A percentile compares a stretch with the other conserved stretches of the same genome.
Conservation (phyloP, 1,140 invertebrate species). For the Meloidogyne hapla region DNA sequence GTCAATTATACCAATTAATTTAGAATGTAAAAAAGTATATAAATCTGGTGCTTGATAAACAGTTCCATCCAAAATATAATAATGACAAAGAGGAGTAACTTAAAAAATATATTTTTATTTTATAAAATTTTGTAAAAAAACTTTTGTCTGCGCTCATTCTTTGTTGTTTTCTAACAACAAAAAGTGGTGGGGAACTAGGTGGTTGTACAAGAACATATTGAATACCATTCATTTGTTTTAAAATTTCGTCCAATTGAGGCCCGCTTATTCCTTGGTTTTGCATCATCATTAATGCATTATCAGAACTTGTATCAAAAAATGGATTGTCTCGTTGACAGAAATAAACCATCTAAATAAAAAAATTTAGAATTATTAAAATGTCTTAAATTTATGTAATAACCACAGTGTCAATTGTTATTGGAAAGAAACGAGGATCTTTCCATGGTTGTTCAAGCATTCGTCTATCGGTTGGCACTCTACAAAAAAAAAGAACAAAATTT, state of each 20-base stretch:
- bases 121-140: background rate
- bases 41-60: conserved; percentile 96
- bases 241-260: conserved; percentile 58
- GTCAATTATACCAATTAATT: conserved; percentile 73
- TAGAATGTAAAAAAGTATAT: conserved; percentile 81
- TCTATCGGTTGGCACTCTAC: conserved; percentile 17
- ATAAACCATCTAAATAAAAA: conserved; percentile 75
- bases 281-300: conserved; percentile 95
- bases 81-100: conserved; percentile 84
- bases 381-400: conserved; percentile 67
- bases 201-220: conserved; percentile 92
- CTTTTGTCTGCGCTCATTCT: conserved; percentile 32
- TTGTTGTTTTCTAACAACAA: conserved; percentile 88
- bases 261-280: conserved; percentile 74
- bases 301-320: conserved; percentile 91
- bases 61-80: conserved; percentile 93
- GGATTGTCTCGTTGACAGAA: conserved; percentile 91
- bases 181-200: conserved; percentile 82
- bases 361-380: conserved; percentile 30
- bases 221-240: conserved; percentile 79
- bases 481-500: too few species aligned
- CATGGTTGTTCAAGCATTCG: conserved; percentile 23
- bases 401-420: conserved; percentile 35
- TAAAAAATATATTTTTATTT: conserved; percentile 21
- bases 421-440: conserved; percentile 20